phyloP scores from a whole-genome alignment of 92 coral and sea anemone species.

The Paragorgia papillata region DNA sequence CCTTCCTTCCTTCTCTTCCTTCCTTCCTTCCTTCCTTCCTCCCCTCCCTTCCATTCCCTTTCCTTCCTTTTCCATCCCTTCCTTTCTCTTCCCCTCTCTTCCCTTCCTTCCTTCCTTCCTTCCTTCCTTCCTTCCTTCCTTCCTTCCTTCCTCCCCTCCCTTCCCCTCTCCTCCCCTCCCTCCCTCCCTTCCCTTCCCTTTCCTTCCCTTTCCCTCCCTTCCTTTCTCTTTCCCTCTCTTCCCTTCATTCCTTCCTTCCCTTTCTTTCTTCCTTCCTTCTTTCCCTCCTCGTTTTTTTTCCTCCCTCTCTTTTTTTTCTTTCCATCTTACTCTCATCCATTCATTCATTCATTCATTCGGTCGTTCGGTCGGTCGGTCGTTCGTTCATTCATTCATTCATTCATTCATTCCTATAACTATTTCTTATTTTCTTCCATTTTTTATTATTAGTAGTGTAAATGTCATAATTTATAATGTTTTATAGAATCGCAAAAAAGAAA shows the following conservation, averaged over 20 bases:
- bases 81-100: not conserved
- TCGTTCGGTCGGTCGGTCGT: no score
- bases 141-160: constrained; percentile 6
- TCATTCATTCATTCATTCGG: not conserved
- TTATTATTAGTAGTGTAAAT: no score
- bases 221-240: not conserved
- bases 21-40: not conserved
- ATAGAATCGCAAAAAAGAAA: constrained; percentile 72
- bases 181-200: not conserved
- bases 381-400: no score
- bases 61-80: not conserved
- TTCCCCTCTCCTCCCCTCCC: not conserved
- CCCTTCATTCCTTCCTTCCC: not conserved
- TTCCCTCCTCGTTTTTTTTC: not conserved
- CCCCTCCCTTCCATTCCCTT: not conserved
- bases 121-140: not conserved
- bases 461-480: not conserved
- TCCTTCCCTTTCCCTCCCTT: not conserved
- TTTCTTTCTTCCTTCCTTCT: not conserved
- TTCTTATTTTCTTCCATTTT: no score
- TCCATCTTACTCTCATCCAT: not conserved
- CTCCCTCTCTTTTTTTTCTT: not conserved
- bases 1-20: not conserved
- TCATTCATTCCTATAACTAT: no score
- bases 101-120: not conserved